Evolutionary conservation across 1,140 invertebrate species (phyloP).

Genomic region (Amphibalanus amphitrite): DNA sequence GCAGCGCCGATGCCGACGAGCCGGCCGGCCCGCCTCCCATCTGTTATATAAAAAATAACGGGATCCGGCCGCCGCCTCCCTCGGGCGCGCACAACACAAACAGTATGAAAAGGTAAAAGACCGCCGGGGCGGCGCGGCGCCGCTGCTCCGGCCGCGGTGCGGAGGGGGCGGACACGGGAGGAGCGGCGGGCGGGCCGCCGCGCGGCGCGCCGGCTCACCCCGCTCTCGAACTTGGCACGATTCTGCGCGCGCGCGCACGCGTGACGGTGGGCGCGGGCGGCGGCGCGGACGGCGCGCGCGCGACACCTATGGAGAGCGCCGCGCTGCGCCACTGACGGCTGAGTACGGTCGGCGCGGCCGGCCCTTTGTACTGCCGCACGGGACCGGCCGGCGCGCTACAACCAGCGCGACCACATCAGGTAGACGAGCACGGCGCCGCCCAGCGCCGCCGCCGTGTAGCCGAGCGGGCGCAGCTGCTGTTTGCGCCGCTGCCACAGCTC

Average conservation of each 20-base stretch:
- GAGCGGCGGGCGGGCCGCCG: too few species aligned
- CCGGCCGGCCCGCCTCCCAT: neutral
- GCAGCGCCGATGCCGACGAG: too few species aligned
- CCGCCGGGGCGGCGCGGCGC: too few species aligned
- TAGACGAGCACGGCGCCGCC: neutral
- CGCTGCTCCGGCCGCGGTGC: too few species aligned
- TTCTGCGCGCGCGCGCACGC: too few species aligned
- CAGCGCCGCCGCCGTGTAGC: neutral
- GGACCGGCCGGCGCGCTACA: neutral
- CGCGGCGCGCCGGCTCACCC: too few species aligned
- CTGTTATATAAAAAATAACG: constrained; percentile 1
- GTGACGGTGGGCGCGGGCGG: neutral
- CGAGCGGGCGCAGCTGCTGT: neutral
- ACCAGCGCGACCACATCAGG: neutral
- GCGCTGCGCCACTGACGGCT: neutral
- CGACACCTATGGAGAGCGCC: too few species aligned
- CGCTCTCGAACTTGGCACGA: too few species aligned
- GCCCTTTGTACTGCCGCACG: neutral
- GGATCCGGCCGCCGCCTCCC: neutral
- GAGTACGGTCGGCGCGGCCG: neutral
- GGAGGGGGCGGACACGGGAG: too few species aligned
- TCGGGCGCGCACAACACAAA: neutral
- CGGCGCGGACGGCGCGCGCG: too few species aligned
- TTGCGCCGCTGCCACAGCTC: constrained; percentile 3
- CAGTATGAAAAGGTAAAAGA: constrained; percentile 2